Evolutionary conservation across 2,888 invertebrate genomes (phyloP).

Genomic region (Lordiphosa andalusiaca): DNA sequence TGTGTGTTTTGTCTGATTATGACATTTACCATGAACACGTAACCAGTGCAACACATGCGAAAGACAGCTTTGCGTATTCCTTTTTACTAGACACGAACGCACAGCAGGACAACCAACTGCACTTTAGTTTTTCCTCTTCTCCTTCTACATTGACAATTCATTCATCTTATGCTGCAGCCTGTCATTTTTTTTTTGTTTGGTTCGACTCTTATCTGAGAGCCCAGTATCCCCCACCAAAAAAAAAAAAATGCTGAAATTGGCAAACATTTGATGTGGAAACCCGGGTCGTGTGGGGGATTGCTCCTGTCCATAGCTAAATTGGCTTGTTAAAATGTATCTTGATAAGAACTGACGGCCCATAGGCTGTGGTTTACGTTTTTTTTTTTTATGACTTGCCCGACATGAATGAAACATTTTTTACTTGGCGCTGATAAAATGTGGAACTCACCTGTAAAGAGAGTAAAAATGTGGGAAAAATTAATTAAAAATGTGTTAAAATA

Average conservation of each 20-base stretch:
- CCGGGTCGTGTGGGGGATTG: background rate
- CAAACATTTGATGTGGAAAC: constrained; percentile 42
- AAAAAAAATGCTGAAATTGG: constrained; percentile 30
- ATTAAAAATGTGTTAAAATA: constrained; percentile 16
- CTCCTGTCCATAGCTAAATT: constrained; percentile 44
- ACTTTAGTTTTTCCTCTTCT: constrained; percentile 27
- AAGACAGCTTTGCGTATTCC: constrained; percentile 40
- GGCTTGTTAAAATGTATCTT: constrained; percentile 52
- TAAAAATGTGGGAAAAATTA: constrained; percentile 18
- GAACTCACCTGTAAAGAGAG: constrained; percentile 57
- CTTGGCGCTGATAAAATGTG: constrained; percentile 13
- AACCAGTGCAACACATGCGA: constrained; percentile 58
- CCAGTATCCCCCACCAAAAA: constrained; percentile 16
- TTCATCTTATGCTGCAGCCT: constrained; percentile 44
- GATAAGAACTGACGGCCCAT: constrained; percentile 50
- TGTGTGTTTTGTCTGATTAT: constrained; percentile 58
- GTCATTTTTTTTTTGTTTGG: constrained; percentile 45
- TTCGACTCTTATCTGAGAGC: constrained; percentile 39
- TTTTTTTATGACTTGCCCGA: constrained; percentile 25
- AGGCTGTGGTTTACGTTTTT: constrained; percentile 40
- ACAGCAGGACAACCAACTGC: constrained; percentile 39
- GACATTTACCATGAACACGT: constrained; percentile 73
- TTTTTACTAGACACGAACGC: constrained; percentile 39
- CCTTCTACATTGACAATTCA: constrained; percentile 51
- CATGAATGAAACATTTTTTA: background rate